phyloP scores from a whole-genome alignment of 2,113 vertebrate species.

The Electrona antarctica region DNA sequence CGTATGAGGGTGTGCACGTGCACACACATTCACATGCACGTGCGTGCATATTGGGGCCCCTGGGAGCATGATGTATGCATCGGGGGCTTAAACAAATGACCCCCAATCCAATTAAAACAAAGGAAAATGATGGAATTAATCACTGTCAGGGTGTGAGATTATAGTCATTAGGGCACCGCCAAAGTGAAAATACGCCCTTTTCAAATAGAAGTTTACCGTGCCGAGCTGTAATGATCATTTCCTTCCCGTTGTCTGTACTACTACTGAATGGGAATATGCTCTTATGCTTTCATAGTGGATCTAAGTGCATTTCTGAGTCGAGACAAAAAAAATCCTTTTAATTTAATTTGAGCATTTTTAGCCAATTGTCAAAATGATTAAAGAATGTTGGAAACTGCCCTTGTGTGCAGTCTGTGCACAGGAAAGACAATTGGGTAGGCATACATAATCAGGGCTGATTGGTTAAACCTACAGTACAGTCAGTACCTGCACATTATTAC shows the following conservation, averaged over 20 bases:
- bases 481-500: too few species aligned
- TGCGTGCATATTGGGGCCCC: conserved; percentile 6
- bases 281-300: conserved; percentile 5
- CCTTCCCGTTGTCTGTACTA: too few species aligned
- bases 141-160: conserved; percentile 80
- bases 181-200: conserved; percentile 60
- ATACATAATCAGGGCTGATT: too few species aligned
- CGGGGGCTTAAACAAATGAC: conserved; percentile 78
- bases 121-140: conserved; percentile 83
- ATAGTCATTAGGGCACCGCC: conserved; percentile 74
- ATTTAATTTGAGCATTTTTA: background rate
- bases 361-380: conserved; percentile 11
- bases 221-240: conserved; percentile 18
- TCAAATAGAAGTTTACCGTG: conserved; percentile 28
- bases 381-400: background rate
- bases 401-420: background rate
- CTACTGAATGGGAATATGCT: background rate
- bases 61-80: conserved; percentile 61
- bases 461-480: too few species aligned
- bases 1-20: too few species aligned
- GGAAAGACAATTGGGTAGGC: too few species aligned
- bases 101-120: conserved; percentile 83
- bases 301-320: conserved; percentile 16
- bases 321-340: background rate
- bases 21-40: conserved; percentile 17